Percentiles rank a stretch among this genome's conserved stretches.
Conservation (phyloP, 53 echinoderm and acorn worm genomes). For the Apostichopus leukothele region DNA sequence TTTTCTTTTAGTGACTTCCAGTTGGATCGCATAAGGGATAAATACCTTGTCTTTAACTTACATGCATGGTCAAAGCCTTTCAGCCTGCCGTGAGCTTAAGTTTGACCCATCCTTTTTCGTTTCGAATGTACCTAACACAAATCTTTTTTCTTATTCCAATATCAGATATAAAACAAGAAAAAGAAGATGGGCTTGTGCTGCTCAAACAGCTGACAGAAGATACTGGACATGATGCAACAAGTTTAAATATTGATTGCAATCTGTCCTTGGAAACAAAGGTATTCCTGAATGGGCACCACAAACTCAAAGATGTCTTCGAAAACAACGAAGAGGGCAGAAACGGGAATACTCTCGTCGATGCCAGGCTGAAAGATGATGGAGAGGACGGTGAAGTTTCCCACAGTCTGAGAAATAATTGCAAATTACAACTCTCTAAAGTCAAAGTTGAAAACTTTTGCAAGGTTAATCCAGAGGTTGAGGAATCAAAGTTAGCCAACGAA, state of each 20-base stretch:
- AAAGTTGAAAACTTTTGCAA: neutral
- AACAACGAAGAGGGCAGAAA: slow-evolving; percentile 1
- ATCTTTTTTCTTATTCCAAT: no score
- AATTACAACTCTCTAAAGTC: slow-evolving; percentile 26
- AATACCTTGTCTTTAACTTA: no score
- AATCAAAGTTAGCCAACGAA: neutral
- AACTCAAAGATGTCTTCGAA: neutral
- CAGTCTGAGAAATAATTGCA: slow-evolving; percentile 11
- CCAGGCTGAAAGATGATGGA: neutral
- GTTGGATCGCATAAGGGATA: no score
- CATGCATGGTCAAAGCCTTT: no score
- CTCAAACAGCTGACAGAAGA: neutral
- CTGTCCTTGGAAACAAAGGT: neutral
- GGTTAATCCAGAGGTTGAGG: neutral
- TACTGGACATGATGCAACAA: neutral
- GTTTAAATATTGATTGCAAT: neutral
- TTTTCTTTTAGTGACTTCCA: no score
- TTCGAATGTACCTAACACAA: no score
- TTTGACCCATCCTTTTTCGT: no score
- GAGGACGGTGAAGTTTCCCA: neutral
- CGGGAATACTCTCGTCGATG: slow-evolving; percentile 16
- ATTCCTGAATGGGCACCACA: slow-evolving; percentile 12
- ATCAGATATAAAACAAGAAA: slow-evolving; percentile 1
- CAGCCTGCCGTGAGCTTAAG: no score
- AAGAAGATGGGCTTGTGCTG: neutral